Conservation (phyloP, 2,113 vertebrate species). For the Solenodon paradoxus region DNA sequence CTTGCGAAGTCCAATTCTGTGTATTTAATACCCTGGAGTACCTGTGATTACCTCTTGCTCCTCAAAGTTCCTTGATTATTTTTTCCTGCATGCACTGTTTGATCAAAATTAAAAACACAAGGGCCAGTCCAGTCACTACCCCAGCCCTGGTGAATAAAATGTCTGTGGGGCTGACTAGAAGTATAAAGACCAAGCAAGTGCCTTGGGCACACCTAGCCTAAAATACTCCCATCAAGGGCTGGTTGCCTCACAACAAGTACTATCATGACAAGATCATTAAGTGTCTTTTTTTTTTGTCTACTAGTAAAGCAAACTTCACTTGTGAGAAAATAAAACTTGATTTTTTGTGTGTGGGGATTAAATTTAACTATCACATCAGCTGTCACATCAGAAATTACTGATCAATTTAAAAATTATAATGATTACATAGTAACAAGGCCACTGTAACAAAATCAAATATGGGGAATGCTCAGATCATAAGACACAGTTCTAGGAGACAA, state of each 20-base stretch:
- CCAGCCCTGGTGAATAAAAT: too few species aligned
- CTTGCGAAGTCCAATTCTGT: too few species aligned
- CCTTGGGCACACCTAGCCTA: neutral
- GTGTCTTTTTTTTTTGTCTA: neutral
- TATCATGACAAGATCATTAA: neutral
- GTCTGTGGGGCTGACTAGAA: neutral
- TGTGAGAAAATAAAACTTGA: neutral
- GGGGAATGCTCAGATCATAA: neutral
- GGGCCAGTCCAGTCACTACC: neutral
- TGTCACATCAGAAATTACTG: neutral
- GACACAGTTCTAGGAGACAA: neutral
- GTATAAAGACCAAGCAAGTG: neutral
- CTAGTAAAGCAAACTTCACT: neutral
- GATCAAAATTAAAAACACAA: neutral
- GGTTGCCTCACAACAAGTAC: neutral
- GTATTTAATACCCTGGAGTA: too few species aligned
- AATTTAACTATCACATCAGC: neutral
- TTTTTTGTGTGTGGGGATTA: neutral
- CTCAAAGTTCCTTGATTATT: neutral
- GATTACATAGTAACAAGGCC: neutral
- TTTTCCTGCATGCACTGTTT: neutral
- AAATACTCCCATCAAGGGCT: neutral
- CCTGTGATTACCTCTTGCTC: neutral
- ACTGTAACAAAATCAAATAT: neutral
- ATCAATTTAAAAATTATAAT: neutral